These are phyloP conservation scores for Paedocypris micromegethes DNA, from an alignment of 2,797 vertebrate genomes.

Conservation along the genomic window DNA sequence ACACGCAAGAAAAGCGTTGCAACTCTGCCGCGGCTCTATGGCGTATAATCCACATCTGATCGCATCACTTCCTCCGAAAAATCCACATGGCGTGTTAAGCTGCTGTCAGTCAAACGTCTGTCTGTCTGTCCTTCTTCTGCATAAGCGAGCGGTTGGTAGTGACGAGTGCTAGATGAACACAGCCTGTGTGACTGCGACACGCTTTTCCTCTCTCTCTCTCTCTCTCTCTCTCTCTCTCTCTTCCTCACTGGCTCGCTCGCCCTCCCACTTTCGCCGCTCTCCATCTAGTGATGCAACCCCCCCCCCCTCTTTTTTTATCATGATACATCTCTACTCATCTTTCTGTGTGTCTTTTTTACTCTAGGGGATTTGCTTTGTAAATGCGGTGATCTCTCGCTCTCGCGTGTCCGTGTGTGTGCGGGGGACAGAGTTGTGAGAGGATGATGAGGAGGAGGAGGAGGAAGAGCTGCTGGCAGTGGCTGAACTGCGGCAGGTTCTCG, in stretches of 20 bases:
- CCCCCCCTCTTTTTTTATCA: conserved; percentile 31
- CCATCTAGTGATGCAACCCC: conserved; percentile 35
- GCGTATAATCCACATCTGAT: neutral
- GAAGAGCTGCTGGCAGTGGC: conserved; percentile 55
- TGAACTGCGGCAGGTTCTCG: conserved; percentile 54
- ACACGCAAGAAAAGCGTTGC: too few relatives aligned
- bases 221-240: conserved; percentile 47
- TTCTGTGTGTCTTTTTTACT: conserved; percentile 34
- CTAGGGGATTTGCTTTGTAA: conserved; percentile 36
- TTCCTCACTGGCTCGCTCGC: conserved; percentile 42
- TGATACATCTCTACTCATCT: conserved; percentile 39
- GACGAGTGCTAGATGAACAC: conserved; percentile 25
- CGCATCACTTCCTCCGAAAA: neutral
- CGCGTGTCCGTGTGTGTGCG: conserved; percentile 47
- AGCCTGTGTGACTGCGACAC: conserved; percentile 71
- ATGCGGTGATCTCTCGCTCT: conserved; percentile 33
- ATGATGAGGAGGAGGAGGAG: conserved; percentile 44
- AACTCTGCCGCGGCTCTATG: neutral
- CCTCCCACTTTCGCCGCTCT: conserved; percentile 46
- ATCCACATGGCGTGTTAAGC: neutral
- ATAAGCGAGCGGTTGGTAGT: neutral
- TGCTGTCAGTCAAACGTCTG: conserved; percentile 34
- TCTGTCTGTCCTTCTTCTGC: neutral
- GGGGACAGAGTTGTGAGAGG: conserved; percentile 45
- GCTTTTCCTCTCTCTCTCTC: conserved; percentile 59